phyloP scores from a whole-genome alignment of 2,888 invertebrate genomes.

The Diogma glabrata region DNA sequence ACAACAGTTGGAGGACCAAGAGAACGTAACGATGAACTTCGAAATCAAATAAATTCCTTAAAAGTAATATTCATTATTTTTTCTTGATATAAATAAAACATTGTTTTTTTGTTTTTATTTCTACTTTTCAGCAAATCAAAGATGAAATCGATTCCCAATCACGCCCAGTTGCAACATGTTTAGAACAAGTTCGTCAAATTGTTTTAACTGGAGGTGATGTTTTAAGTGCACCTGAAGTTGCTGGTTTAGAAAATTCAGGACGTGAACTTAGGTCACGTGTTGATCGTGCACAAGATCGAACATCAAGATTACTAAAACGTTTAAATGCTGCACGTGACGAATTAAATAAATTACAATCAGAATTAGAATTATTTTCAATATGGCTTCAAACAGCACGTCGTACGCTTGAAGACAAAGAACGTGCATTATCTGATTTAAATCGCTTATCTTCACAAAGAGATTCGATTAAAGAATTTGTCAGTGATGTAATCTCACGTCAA shows the following conservation, averaged over 20 bases:
- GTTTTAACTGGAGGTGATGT: constrained; percentile 83
- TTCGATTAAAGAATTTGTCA: constrained; percentile 77
- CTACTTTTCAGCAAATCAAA: constrained; percentile 57
- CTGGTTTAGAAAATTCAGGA: constrained; percentile 75
- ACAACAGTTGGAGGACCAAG: constrained; percentile 77
- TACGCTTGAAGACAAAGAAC: constrained; percentile 73
- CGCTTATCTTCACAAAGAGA: constrained; percentile 60
- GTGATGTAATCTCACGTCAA: constrained; percentile 90
- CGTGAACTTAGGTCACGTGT: constrained; percentile 71
- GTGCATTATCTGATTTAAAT: constrained; percentile 64
- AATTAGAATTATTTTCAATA: constrained; percentile 65
- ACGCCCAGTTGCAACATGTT: constrained; percentile 70
- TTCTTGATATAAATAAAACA: background rate
- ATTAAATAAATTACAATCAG: constrained; percentile 73
- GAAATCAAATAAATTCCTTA: constrained; percentile 79
- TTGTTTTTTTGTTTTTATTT: background rate
- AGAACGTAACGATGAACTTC: constrained; percentile 74
- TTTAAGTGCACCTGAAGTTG: constrained; percentile 83
- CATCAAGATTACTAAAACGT: constrained; percentile 63
- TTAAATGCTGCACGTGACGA: constrained; percentile 74
- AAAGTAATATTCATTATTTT: constrained; percentile 45
- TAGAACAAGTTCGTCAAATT: constrained; percentile 82
- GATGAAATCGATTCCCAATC: constrained; percentile 81
- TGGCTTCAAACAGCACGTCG: constrained; percentile 78
- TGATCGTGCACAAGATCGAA: constrained; percentile 69